Percentiles rank a stretch among this genome's conserved stretches.
Conservation (phyloP, 2,888 invertebrate species). For the Tipula vernalis region DNA sequence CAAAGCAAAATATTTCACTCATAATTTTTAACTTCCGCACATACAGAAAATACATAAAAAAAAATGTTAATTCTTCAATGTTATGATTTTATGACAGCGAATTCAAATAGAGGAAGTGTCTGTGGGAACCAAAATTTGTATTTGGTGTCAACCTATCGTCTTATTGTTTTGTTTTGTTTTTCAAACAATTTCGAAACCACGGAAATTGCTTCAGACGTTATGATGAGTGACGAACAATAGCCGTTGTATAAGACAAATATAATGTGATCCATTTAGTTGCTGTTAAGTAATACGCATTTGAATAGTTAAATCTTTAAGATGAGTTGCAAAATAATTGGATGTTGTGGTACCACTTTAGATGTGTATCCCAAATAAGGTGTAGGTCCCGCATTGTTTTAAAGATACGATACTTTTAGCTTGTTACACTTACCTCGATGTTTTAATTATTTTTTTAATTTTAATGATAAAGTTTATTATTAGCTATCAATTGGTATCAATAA, state of each 20-base stretch:
- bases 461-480: too few relatives aligned
- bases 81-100: not conserved
- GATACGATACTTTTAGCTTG: too few relatives aligned
- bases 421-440: too few relatives aligned
- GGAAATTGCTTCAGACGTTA: not conserved
- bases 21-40: not conserved
- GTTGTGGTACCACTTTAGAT: too few relatives aligned
- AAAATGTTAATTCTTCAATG: not conserved
- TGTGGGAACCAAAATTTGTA: not conserved
- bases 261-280: not conserved
- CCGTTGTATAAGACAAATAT: not conserved
- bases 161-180: not conserved
- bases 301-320: too few relatives aligned
- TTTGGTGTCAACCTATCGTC: not conserved
- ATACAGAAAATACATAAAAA: not conserved
- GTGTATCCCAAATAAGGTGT: too few relatives aligned
- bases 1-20: not conserved
- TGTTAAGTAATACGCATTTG: not conserved
- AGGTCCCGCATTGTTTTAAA: too few relatives aligned
- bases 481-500: too few relatives aligned
- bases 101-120: not conserved
- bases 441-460: too few relatives aligned
- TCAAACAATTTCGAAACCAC: not conserved
- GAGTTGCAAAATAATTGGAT: too few relatives aligned
- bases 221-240: not conserved